phyloP scores from a whole-genome alignment of 1,140 invertebrate genomes.

The Apis dorsata region DNA sequence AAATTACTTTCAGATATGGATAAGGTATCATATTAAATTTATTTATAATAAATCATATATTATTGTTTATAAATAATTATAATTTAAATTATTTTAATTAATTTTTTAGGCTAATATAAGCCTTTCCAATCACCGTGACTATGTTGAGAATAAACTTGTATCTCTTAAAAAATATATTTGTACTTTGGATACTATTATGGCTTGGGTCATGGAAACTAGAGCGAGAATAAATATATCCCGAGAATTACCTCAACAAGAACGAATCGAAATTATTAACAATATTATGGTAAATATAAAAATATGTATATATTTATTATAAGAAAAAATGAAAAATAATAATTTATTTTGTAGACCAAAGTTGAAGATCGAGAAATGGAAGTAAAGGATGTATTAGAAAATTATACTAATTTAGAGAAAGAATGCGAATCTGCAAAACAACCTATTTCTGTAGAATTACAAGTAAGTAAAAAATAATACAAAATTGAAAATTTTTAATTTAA shows the following conservation, averaged over 20 bases:
- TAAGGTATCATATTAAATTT: conserved; percentile 75
- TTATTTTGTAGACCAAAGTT: conserved; percentile 75
- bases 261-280: conserved; percentile 81
- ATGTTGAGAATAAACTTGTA: conserved; percentile 82
- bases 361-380: conserved; percentile 83
- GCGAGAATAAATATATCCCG: conserved; percentile 79
- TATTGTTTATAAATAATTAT: not conserved
- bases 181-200: conserved; percentile 81
- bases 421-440: conserved; percentile 82
- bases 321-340: conserved; percentile 10
- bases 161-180: conserved; percentile 82
- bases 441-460: conserved; percentile 82
- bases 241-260: conserved; percentile 79
- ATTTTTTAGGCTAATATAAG: conserved; percentile 75
- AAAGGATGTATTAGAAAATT: conserved; percentile 85
- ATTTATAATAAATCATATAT: conserved; percentile 30
- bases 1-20: conserved; percentile 79
- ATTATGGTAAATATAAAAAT: conserved; percentile 80
- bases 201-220: conserved; percentile 81
- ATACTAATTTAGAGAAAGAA: conserved; percentile 84
- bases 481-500: not conserved
- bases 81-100: conserved; percentile 28
- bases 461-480: conserved; percentile 60
- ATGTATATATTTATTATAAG: not conserved
- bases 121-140: conserved; percentile 81